Evolutionary conservation across 2,888 invertebrate species (phyloP).

Genomic region (Linyphia triangularis): DNA sequence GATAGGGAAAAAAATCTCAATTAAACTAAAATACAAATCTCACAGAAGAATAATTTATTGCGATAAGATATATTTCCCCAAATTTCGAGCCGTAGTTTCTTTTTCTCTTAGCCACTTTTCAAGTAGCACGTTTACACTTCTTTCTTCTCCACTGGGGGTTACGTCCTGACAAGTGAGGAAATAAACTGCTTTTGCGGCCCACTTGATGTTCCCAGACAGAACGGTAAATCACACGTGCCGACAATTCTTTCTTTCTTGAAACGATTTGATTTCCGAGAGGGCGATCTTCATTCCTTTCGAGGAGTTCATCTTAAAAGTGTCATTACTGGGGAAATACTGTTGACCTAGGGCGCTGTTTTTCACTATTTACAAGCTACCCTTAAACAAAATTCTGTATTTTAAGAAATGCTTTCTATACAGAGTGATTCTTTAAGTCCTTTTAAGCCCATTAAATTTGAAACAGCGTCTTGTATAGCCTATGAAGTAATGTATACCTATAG

Average conservation of each 20-base stretch:
- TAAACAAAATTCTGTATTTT: no score
- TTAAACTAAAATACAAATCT: no score
- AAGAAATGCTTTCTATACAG: no score
- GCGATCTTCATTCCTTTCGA: slow-evolving; percentile 32
- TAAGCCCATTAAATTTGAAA: no score
- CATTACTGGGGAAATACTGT: slow-evolving; percentile 69
- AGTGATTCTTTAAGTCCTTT: no score
- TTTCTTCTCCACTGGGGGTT: slow-evolving; percentile 44
- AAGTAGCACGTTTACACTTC: slow-evolving; percentile 45
- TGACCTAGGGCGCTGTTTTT: slow-evolving; percentile 33
- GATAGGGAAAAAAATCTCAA: no score
- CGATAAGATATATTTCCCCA: no score
- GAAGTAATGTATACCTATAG: no score
- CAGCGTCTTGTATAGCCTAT: no score
- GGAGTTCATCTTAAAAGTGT: slow-evolving; percentile 56
- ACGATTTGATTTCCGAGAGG: slow-evolving; percentile 45
- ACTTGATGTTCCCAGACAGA: slow-evolving; percentile 62
- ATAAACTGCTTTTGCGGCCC: slow-evolving; percentile 72
- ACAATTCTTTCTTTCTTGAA: slow-evolving; percentile 55
- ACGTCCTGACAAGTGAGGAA: slow-evolving; percentile 66
- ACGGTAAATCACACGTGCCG: slow-evolving; percentile 65
- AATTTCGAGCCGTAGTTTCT: not conserved
- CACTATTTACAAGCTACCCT: no score
- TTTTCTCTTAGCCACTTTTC: slow-evolving; percentile 13
- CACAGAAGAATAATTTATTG: no score